These are phyloP conservation scores for Batillaria attramentaria DNA, from an alignment of 1,140 invertebrate genomes.

Conservation along the genomic window DNA sequence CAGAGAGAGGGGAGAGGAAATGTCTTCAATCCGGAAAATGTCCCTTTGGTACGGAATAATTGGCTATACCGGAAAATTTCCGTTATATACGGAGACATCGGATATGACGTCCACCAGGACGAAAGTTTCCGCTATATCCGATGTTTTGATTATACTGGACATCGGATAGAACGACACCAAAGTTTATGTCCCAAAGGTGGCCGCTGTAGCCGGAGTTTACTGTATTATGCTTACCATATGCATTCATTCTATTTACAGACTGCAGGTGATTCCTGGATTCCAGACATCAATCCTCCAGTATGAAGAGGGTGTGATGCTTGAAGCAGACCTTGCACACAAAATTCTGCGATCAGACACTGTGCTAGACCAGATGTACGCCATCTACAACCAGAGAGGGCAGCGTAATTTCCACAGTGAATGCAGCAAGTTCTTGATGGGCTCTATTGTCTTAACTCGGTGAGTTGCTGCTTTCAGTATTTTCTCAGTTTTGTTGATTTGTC, in stretches of 20 bases:
- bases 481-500: neutral
- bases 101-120: neutral
- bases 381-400: conserved; percentile 63
- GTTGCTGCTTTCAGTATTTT: conserved; percentile 21
- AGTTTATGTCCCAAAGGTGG: too few relatives aligned
- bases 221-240: neutral
- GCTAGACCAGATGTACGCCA: conserved; percentile 80
- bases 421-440: conserved; percentile 78
- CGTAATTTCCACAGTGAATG: conserved; percentile 75
- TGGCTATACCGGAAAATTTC: neutral
- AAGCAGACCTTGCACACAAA: conserved; percentile 87
- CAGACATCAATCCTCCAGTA: conserved; percentile 86
- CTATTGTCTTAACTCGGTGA: conserved; percentile 83
- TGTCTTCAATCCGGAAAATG: too few relatives aligned
- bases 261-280: conserved; percentile 91
- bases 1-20: too few relatives aligned
- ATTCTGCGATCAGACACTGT: conserved; percentile 85
- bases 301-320: conserved; percentile 88
- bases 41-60: too few relatives aligned
- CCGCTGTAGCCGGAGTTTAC: too few relatives aligned
- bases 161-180: too few relatives aligned
- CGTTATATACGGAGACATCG: too few relatives aligned
- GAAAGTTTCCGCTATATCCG: too few relatives aligned
- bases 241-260: conserved; percentile 43
- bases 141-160: too few relatives aligned